Base-by-base conservation (phyloP, 2,888 invertebrate genomes). In the Oeneis ivallda region DNA sequence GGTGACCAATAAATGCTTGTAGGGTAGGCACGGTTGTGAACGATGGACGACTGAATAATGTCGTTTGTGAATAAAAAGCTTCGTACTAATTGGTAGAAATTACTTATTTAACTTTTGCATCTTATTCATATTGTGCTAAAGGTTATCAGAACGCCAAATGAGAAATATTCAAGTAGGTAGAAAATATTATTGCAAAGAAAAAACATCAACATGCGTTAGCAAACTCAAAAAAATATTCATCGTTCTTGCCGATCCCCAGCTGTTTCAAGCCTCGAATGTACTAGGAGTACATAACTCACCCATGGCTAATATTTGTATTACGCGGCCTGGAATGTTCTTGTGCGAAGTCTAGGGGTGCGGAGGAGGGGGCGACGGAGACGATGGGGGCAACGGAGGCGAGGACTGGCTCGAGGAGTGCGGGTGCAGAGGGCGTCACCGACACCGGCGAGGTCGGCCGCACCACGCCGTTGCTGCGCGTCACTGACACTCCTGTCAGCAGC, bases 321-420 rank as follows among this genome's bases (percentile, higher is more conserved):
- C 90, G 87, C 79, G 89, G 87, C 83, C 92, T 91, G 87, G 92
- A 92, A 89, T 90, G 92, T 89, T 92, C 91, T 85, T 88, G 88
- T 86, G 84, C 84, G 81, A 87, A 89, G 79, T 90, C 89, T 81
- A 85, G 84, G 80, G 83, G 81, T 70, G 84, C 79, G 71, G 83
- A 80, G 64, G 79, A 80, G 76, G 71, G 79, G 70, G 72, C 75
- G 74, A 67, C 81, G 75, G 72, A 77, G 70, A 71, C 76, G 73
- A 67, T 72, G 72, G 75, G 74, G 73, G 70, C 77, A 71, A 67
- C 79, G 75, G 75, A 72, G 70, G 69, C 62, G 68, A 72, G 67
- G 75, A 75, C 60, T 50, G 76, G 75, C 70, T 66, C 74, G 75
- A 65, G 75, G 75, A 67, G 72, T 74, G 75, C 76, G 72, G 74